phyloP scores from a whole-genome alignment of 2,888 invertebrate genomes.

The Eristalis pertinax region DNA sequence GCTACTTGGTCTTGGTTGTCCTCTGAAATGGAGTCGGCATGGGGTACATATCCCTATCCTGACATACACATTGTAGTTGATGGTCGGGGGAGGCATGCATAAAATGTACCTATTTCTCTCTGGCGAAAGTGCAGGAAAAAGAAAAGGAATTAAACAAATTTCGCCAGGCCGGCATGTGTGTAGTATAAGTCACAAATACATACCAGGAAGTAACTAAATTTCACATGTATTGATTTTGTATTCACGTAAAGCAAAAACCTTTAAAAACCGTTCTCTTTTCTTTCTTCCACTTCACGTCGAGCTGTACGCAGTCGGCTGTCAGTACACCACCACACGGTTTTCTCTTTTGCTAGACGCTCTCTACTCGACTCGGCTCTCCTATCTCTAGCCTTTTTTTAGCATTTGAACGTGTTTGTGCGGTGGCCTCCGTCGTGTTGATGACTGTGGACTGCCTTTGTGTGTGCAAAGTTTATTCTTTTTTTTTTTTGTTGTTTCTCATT shows the following conservation, averaged over 20 bases:
- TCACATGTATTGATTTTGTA: conserved; percentile 46
- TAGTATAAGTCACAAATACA: conserved; percentile 6
- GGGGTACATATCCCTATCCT: no score
- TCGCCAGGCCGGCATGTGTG: not conserved
- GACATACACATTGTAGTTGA: no score
- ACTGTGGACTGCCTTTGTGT: conserved; percentile 24
- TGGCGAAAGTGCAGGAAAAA: not conserved
- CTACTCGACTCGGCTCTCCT: no score
- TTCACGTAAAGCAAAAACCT: conserved; percentile 9
- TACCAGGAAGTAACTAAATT: not conserved
- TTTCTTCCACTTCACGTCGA: not conserved
- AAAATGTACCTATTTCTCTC: not conserved
- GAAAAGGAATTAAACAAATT: conserved; percentile 22
- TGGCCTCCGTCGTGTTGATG: not conserved
- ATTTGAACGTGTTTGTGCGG: not conserved
- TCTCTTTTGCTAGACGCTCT: not conserved
- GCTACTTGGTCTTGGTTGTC: no score
- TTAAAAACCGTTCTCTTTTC: not conserved
- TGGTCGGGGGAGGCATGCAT: not conserved
- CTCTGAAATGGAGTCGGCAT: no score
- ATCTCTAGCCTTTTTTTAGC: not conserved
- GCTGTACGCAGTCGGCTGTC: no score
- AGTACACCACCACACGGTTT: not conserved
- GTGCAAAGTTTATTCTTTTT: conserved; percentile 12
- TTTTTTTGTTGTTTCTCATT: conserved; percentile 8